Base-by-base conservation (phyloP, 2,888 invertebrate species). In the Petrolisthes cinctipes region DNA sequence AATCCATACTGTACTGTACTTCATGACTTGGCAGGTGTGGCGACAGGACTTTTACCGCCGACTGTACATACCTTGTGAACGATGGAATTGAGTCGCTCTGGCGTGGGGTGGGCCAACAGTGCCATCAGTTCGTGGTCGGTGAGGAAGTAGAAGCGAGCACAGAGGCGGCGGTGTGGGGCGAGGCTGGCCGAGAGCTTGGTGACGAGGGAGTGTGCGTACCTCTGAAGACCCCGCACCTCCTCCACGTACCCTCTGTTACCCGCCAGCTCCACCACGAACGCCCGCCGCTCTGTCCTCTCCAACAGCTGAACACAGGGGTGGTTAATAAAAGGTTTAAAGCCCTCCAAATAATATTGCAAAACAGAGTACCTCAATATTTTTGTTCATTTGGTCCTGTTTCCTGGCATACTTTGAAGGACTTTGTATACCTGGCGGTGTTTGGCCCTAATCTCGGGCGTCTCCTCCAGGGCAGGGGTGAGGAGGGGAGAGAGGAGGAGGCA, bases 71-170 rank as follows among this genome's bases (percentile, higher is more conserved):
- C 90, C 78, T 86, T 86, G 54, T 76, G 61, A 9, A 79, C n/a
- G 14, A 90, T 53, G 5, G 51, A 61, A 54, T 89, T 85, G n/a
- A 89, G 66, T 14, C 56, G 37, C 54, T 88, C 80, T 4, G 83
- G 83, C 9, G 87, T 61, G 23, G 87, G 79, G n/a, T 85, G 68
- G 1, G 90, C 89, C 75, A 90, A 3, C 1, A 90, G 81, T 3
- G 56, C 51, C 51, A 85, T 86, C 51, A 89, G 37, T 14, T 90
- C 89, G 3, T 14, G 66, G 76, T 89, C 87, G 5, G 82, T 86
- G 23, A 90, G 85, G 71, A 86, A 85, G 83, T 89, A 82, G 51
- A 90, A 87, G 5, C 90, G 76, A 5, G 84, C 79, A 56, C 89
- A 90, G 9, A 37, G 66, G 17, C 20, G 71, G 20, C 90, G 84